Percentiles rank a stretch among this genome's conserved stretches.
phyloP scores from a whole-genome alignment of 2,113 vertebrate species.

The Notarius quadriscutis region DNA sequence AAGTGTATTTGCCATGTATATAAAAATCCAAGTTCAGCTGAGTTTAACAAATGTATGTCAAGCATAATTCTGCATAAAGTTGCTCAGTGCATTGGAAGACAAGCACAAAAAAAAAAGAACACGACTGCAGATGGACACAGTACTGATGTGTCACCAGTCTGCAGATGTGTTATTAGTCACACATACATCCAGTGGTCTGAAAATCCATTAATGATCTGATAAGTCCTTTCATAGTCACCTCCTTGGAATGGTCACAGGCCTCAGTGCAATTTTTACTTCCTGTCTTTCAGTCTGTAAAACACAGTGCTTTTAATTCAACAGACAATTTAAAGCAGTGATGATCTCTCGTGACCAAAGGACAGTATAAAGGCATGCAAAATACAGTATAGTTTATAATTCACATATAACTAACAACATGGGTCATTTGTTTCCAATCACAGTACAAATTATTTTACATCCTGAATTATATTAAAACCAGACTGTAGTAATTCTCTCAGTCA shows the following conservation, averaged over 20 bases:
- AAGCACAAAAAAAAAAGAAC: background rate
- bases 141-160: conserved; percentile 22
- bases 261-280: conserved; percentile 54
- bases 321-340: background rate
- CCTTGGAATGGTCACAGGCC: conserved; percentile 45
- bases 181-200: background rate
- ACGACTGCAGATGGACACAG: background rate
- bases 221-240: conserved; percentile 49
- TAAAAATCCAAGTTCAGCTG: background rate
- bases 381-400: background rate
- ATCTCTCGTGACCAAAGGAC: background rate
- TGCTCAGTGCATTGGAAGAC: background rate
- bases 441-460: background rate
- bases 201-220: conserved; percentile 26
- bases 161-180: background rate
- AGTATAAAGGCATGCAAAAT: background rate
- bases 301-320: conserved; percentile 12
- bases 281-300: conserved; percentile 34
- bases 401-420: background rate
- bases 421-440: background rate
- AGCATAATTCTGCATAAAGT: background rate
- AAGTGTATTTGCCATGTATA: background rate
- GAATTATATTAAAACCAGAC: background rate
- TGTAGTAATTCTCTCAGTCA: background rate
- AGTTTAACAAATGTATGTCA: background rate